phyloP scores from a whole-genome alignment of 2,113 vertebrate species.

The Pygoscelis antarcticus region DNA sequence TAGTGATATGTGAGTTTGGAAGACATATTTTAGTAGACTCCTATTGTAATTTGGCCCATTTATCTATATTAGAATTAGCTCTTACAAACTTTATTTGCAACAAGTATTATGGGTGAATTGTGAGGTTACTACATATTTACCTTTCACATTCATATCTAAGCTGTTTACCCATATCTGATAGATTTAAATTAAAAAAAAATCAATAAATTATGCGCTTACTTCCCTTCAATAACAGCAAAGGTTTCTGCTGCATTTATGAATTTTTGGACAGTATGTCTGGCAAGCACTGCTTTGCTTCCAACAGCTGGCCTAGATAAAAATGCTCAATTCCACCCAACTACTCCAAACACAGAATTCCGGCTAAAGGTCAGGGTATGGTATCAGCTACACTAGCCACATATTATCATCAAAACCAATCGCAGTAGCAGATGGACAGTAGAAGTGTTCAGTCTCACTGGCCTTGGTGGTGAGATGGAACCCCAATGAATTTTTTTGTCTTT shows the following conservation, averaged over 20 bases:
- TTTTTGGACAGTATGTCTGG: background rate
- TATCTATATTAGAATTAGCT: background rate
- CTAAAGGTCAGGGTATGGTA: background rate
- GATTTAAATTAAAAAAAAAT: background rate
- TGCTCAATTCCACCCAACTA: background rate
- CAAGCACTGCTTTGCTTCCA: conserved; percentile 34
- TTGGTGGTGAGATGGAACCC: background rate
- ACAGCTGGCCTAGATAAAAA: background rate
- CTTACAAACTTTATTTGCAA: background rate
- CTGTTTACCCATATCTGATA: background rate
- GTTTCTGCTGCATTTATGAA: conserved; percentile 21
- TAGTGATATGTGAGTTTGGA: background rate
- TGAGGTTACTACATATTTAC: background rate
- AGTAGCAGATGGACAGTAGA: background rate
- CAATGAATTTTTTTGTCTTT: background rate
- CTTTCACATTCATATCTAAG: background rate
- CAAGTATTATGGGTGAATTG: background rate
- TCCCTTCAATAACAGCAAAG: conserved; percentile 26
- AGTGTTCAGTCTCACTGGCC: too few species aligned
- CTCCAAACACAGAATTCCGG: background rate
- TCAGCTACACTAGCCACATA: background rate
- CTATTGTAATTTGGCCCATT: background rate
- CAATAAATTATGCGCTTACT: background rate
- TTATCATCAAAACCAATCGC: background rate
- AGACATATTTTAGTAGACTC: background rate